Conservation (phyloP, 2,888 invertebrate species). For the Hypsopygia costalis region DNA sequence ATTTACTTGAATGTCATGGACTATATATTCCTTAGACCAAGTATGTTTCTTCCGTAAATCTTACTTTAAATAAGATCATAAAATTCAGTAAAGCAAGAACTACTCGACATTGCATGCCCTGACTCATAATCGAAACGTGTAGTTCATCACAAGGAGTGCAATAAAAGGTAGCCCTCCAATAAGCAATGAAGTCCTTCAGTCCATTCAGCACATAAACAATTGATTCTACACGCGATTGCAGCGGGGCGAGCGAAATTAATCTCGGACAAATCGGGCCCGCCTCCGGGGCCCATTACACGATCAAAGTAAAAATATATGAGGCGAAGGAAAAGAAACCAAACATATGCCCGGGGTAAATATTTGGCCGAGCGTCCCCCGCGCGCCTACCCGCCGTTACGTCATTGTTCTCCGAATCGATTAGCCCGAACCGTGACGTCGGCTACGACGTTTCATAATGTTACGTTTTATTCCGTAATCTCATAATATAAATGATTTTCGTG, state of each 20-base stretch:
- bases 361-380: conserved; percentile 51
- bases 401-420: conserved; percentile 76
- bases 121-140: neutral
- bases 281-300: conserved; percentile 67
- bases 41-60: too few relatives aligned
- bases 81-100: too few relatives aligned
- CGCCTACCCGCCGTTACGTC: conserved; percentile 57
- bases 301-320: conserved; percentile 79
- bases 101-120: too few relatives aligned
- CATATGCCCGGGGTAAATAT: conserved; percentile 75
- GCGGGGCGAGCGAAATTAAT: conserved; percentile 60
- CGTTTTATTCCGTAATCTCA: conserved; percentile 28
- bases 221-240: conserved; percentile 40
- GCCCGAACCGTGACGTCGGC: conserved; percentile 57
- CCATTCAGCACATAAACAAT: conserved; percentile 29
- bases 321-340: conserved; percentile 78
- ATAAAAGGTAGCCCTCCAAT: conserved; percentile 5
- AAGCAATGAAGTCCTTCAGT: conserved; percentile 20
- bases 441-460: conserved; percentile 48
- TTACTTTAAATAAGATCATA: too few relatives aligned
- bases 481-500: conserved; percentile 16
- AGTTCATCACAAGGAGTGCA: neutral
- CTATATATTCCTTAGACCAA: too few relatives aligned
- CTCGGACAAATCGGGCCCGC: conserved; percentile 66
- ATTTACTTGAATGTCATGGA: too few relatives aligned